Evolutionary conservation across 2,888 invertebrate genomes (phyloP), one percentile per base, ranked within the genome.

Genomic region (Caenorhabditis sulstoni): DNA sequence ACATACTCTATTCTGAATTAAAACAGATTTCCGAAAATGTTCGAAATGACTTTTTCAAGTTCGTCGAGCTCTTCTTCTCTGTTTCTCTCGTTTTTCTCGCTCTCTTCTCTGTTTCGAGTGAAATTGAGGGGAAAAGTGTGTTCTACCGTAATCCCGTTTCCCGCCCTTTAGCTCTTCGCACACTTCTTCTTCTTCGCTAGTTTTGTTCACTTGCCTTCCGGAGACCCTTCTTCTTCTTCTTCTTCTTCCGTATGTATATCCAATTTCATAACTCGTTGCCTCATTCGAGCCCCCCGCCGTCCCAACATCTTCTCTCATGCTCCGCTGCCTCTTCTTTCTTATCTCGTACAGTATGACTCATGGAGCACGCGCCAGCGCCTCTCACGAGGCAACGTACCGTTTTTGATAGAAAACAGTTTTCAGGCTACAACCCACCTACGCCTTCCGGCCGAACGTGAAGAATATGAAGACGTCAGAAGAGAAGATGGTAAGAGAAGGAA

Each of bases 331-430:
- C 2, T 44, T 39, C 59, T 41, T 22, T 12, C 29, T 53, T 64
- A 16, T 58, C 41, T 39, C 50, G 53, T 65, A 55, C 55, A 35
- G 65, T 65, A 55, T 65, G 55, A 65, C 65, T 65, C 65, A 65
- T 52, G 29, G 29, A 53, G 29, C 53, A 37, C 12, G 12, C 11
- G 52, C 3, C 37, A 8, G 5, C 11, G 7, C 45, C n/a, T 18
- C 41, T 22, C 20, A 20, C 37, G n/a, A 50, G 50, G n/a, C 39
- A n/a, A 18, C 61, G 35, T 37, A 18, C 37, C 23, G 20, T 50
- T 62, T 35, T 37, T 45, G n/a, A 16, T 16, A 52, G 20, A 37
- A 41, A 41, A 14, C 12, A 23, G 16, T 18, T 53, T 58, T 12
- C 57, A 58, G 57, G 23, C 45, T 29, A 45, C 29, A 29, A 5